Evolutionary conservation across 2,113 vertebrate genomes (phyloP).

Genomic region (Barnardius zonarius): DNA sequence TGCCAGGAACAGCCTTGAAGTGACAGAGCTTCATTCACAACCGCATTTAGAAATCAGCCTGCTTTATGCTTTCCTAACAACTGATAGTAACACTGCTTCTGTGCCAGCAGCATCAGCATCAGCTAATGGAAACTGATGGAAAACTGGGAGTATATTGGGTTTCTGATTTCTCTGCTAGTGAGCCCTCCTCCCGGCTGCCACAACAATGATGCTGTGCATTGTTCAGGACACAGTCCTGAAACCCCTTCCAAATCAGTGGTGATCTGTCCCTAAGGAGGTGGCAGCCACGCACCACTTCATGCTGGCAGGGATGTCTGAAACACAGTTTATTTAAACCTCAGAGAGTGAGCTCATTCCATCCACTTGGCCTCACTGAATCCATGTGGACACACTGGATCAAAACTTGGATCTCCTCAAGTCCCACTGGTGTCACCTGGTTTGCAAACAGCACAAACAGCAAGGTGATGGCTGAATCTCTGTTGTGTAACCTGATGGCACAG

Average conservation of each 20-base stretch:
- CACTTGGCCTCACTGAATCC: background rate
- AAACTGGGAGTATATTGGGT: background rate
- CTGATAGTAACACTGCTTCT: background rate
- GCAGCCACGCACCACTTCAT: background rate
- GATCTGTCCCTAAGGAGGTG: background rate
- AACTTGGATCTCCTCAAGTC: rapidly evolving
- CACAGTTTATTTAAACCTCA: background rate
- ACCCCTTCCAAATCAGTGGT: background rate
- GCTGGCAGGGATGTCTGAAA: background rate
- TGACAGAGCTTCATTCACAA: background rate
- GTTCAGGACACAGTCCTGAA: background rate
- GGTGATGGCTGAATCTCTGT: background rate
- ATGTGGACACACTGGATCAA: rapidly evolving
- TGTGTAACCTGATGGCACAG: background rate
- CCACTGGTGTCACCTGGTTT: rapidly evolving
- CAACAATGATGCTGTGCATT: rapidly evolving
- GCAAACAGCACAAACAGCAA: background rate
- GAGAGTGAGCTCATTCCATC: background rate
- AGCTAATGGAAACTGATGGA: background rate
- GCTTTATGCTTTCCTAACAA: background rate
- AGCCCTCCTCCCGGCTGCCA: background rate
- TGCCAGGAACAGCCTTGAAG: background rate
- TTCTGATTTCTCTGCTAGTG: background rate
- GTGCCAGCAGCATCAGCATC: background rate
- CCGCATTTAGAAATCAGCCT: background rate